Percentiles rank a stretch among this genome's conserved stretches.
These are phyloP conservation scores for Sthenelais limicola DNA, from an alignment of 2,888 invertebrate species.

Conservation along the genomic window DNA sequence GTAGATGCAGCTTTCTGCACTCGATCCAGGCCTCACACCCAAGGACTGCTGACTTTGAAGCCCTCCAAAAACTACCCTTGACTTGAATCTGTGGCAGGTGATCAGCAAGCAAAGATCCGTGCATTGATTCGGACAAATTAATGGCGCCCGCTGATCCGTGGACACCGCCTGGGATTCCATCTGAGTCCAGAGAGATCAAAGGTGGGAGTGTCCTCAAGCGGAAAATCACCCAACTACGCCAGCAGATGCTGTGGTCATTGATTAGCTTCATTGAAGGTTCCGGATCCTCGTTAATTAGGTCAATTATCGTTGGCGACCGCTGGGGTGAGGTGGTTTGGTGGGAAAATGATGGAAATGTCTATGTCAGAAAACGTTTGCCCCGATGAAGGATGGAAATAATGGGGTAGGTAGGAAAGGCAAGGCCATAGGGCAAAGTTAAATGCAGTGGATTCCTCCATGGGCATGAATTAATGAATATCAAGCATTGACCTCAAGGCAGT, in stretches of 20 bases:
- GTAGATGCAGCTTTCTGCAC: no score
- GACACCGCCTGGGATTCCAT: slow-evolving; percentile 7
- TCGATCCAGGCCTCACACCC: no score
- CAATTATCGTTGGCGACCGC: slow-evolving; percentile 21
- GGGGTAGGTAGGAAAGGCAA: not conserved
- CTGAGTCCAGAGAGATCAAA: slow-evolving; percentile 28
- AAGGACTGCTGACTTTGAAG: no score
- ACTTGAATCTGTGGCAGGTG: no score
- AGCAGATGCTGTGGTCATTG: slow-evolving; percentile 26
- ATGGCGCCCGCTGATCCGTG: slow-evolving; percentile 20
- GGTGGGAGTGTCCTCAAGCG: slow-evolving; percentile 29
- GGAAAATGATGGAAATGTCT: not conserved
- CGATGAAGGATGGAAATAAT: not conserved
- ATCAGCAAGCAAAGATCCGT: slow-evolving; percentile 25
- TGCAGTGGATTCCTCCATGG: no score
- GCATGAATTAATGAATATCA: slow-evolving; percentile 13
- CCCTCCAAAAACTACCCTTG: no score
- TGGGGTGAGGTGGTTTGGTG: not conserved
- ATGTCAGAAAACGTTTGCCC: not conserved
- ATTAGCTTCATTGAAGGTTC: slow-evolving; percentile 27
- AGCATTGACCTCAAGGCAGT: not conserved
- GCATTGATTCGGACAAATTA: slow-evolving; percentile 34
- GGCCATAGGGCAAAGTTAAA: slow-evolving; percentile 1
- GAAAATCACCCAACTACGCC: slow-evolving; percentile 37
- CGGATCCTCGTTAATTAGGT: slow-evolving; percentile 35